Conservation (phyloP, 2,888 invertebrate genomes). For the Cerceris rybyensis region DNA sequence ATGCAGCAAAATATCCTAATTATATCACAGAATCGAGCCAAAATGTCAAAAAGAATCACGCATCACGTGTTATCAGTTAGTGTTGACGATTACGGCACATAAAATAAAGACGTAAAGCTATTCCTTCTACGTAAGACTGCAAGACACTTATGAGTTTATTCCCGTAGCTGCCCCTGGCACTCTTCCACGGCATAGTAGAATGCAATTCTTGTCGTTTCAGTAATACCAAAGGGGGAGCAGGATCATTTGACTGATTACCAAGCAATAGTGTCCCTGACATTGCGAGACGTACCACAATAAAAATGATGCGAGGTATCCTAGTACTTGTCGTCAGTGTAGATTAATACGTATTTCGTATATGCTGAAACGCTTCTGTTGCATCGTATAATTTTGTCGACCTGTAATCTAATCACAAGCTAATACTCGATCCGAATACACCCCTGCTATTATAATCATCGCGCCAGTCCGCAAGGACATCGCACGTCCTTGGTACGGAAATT, state of each 20-base stretch:
- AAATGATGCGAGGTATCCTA: neutral
- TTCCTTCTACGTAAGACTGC: neutral
- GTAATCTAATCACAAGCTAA: slow-evolving; percentile 33
- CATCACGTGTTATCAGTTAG: neutral
- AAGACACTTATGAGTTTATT: slow-evolving; percentile 5
- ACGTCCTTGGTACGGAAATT: slow-evolving; percentile 24
- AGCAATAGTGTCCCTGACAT: slow-evolving; percentile 11
- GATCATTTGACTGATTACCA: slow-evolving; percentile 3
- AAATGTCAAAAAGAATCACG: too few species aligned
- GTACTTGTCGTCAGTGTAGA: neutral
- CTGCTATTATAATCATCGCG: slow-evolving; percentile 7
- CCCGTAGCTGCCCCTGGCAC: slow-evolving; percentile 5
- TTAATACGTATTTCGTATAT: neutral
- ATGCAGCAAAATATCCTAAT: too few species aligned
- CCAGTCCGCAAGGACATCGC: slow-evolving; percentile 8
- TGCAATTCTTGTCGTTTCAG: slow-evolving; percentile 8
- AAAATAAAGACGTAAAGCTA: neutral
- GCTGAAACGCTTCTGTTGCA: neutral
- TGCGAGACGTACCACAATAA: neutral
- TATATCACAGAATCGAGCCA: too few species aligned
- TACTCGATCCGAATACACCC: slow-evolving; percentile 30
- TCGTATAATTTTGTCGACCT: neutral
- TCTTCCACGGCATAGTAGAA: slow-evolving; percentile 4
- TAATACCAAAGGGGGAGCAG: neutral
- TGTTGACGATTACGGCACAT: slow-evolving; percentile 1